Conservation (phyloP, 2,113 vertebrate genomes). For the Mirza zaza region DNA sequence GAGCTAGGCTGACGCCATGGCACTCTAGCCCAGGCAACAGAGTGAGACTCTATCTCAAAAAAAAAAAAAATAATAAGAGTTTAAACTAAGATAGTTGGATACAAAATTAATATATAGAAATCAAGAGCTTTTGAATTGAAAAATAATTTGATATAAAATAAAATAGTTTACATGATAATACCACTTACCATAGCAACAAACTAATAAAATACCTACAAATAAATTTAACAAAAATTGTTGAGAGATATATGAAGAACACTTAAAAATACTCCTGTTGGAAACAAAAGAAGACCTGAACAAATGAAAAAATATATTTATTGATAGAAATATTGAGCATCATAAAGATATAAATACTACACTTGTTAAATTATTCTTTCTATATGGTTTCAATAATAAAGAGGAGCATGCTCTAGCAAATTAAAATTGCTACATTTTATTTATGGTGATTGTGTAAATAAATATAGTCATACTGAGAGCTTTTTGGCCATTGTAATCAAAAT, state of each 20-base stretch:
- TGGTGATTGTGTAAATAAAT: not conserved
- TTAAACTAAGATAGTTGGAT: not conserved
- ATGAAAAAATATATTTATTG: not conserved
- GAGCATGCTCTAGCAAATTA: not conserved
- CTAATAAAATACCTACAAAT: not conserved
- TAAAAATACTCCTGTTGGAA: not conserved
- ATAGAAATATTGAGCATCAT: not conserved
- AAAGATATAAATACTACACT: not conserved
- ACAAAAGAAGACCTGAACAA: not conserved
- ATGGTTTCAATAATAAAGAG: not conserved
- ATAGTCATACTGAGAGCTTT: not conserved
- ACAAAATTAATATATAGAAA: not conserved
- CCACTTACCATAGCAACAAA: not conserved
- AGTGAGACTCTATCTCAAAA: too few species aligned
- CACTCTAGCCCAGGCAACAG: too few species aligned
- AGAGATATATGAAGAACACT: not conserved
- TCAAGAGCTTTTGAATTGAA: not conserved
- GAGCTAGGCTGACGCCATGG: too few species aligned
- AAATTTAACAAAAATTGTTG: not conserved
- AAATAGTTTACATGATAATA: not conserved
- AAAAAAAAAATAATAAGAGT: not conserved
- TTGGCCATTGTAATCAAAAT: not conserved
- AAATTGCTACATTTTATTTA: not conserved
- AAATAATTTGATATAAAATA: not conserved
- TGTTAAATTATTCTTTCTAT: not conserved